Evolutionary conservation across 2,113 vertebrate genomes (phyloP), one percentile per base, ranked within the genome.

Genomic region (Malurus alboscapulatus): DNA sequence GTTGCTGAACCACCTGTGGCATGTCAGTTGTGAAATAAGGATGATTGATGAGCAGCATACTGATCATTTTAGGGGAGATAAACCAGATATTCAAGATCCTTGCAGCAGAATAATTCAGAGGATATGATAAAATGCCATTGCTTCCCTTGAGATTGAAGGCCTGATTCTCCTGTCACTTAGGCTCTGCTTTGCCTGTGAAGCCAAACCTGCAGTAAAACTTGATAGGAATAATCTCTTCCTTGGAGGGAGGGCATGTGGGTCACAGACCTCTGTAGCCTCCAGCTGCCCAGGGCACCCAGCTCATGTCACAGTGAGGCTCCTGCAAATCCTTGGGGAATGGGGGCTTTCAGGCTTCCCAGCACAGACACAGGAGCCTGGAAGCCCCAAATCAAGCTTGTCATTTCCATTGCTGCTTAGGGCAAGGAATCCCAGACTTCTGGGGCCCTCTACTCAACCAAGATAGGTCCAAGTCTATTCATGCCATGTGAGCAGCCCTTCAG

Each of bases 71-170:
- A 36, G 82, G 90, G 57, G 27, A 65, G 57, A 85, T 92, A 95
- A 95, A 93, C 73, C 73, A 92, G 74, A 68, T 14, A 53, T 80
- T 87, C 88, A 93, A 63, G 76, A 88, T 92, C 36, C 21, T 71
- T 92, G 38, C 50, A 74, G 83, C 42, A 87, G 58, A 81, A 54
- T 92, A 76, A 74, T 85, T 87, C 63, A 66, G 67, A 88, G 25
- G 26, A 75, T 16, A 32, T 54, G 54, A 74, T 48, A 77, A 84
- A 53, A 86, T 92, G 45, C 22, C 50, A 45, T 24, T 34, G 40
- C 29, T 63, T 83, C 21, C 27, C 44, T 77, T 79, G 44, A 93
- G 65, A 81, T 78, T 67, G 80, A 87, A 59, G 45, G 54, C 12
- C 62, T 84, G 66, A 58, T 87, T 34, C 42, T 91, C 42, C 18